Base-by-base conservation (phyloP, 2,888 invertebrate species). In the Micoletzkya japonica region DNA sequence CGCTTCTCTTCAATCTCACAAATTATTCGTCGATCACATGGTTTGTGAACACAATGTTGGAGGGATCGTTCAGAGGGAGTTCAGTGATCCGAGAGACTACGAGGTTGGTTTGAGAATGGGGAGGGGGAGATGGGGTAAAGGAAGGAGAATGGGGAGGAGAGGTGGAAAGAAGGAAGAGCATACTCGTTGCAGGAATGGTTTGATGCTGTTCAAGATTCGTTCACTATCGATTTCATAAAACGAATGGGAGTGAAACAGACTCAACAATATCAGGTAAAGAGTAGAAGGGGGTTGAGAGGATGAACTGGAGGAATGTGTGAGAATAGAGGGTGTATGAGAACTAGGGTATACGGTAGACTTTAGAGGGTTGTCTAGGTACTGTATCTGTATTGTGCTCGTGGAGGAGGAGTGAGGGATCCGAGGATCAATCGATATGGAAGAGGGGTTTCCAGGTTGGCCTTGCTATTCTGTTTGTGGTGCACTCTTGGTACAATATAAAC, bases 131-230 rank as follows among this genome's bases (percentile, higher is more conserved):
- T 17, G 3, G n/a, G 24, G n/a, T 10, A 36, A 49, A 30, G 17
- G 17, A 10, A 2, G 34, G 20, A 7, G 10, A 52, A n/a, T n/a
- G 17, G 17, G 7, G 17, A 39, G 7, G 39, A 39, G 39, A 39
- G 39, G 7, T 39, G 17, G 39, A 52, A 6, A n/a, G 30, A 4
- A 58, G 17, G 4, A 20, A 28, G 56, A 54, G 14, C 24, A 24
- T 10, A 14, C 14, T 24, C 1, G 2, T 36, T 74, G 28, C 56
- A 74, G 75, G 74, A 73, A n/a, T 75, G 75, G 75, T 75, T 73
- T 59, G 75, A 73, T 56, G 75, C 75, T 0, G 75, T 75, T 20
- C 75, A 75, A 39, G 75, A 75, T 14, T 70, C 75, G 10, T 75
- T 75, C 59, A 72, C 73, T 14, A 73, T 75, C 4, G 75, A 75